phyloP scores from a whole-genome alignment of 2,888 invertebrate genomes.

The Sesia bembeciformis region DNA sequence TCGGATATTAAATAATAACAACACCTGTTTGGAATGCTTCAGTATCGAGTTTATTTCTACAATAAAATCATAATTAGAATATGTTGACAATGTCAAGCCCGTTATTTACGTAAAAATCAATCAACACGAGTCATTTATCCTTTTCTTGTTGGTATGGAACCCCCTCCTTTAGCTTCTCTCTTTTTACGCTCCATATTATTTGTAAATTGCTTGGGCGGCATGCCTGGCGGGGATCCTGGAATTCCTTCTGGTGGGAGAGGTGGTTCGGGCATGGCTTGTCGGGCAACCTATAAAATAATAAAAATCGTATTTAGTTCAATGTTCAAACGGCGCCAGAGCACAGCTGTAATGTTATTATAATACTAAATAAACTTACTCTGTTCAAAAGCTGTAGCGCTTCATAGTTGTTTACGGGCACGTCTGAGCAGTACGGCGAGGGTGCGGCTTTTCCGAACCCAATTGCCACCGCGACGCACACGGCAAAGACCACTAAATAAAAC shows the following conservation, averaged over 20 bases:
- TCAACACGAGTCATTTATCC: conserved; percentile 24
- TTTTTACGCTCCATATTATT: conserved; percentile 17
- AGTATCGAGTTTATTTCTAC: too few species aligned
- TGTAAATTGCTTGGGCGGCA: conserved; percentile 6
- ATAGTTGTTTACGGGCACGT: neutral
- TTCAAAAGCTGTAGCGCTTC: neutral
- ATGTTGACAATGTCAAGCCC: too few species aligned
- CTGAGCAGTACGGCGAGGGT: conserved; percentile 10
- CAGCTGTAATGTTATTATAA: neutral
- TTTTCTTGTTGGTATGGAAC: conserved; percentile 55
- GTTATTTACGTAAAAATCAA: too few species aligned
- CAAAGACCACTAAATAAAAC: conserved; percentile 38
- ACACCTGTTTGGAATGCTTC: too few species aligned
- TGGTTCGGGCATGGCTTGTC: conserved; percentile 24
- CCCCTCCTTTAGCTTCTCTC: conserved; percentile 57
- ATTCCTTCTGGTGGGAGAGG: conserved; percentile 9
- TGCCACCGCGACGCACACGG: conserved; percentile 19
- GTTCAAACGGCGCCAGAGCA: too few species aligned
- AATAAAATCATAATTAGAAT: too few species aligned
- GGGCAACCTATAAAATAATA: conserved; percentile 25
- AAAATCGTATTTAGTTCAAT: too few species aligned
- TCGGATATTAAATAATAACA: too few species aligned
- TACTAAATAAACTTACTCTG: neutral
- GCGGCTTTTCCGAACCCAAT: conserved; percentile 13
- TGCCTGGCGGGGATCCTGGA: conserved; percentile 16